Percentiles rank a stretch among this genome's conserved stretches.
phyloP scores from a whole-genome alignment of 2,888 invertebrate genomes.

The Sabatieria punctata region DNA sequence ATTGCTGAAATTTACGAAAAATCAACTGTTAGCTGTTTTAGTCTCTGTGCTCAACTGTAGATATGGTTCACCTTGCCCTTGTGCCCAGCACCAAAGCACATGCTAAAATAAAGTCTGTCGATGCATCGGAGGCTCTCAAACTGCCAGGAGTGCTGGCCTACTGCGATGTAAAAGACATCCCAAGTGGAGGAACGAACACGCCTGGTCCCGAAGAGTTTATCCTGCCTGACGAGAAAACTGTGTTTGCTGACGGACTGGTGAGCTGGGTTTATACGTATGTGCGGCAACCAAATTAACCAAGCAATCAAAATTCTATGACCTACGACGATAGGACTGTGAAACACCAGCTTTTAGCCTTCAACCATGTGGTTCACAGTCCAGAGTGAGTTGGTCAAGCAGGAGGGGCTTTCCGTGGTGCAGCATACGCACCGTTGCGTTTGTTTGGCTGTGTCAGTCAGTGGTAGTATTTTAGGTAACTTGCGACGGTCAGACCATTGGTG shows the following conservation, averaged over 20 bases:
- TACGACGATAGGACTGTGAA: too few relatives aligned
- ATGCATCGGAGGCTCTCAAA: neutral
- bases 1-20: too few relatives aligned
- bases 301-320: too few relatives aligned
- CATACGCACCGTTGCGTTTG: too few relatives aligned
- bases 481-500: conserved; percentile 30
- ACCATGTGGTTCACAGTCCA: too few relatives aligned
- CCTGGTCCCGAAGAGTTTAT: neutral
- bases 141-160: neutral
- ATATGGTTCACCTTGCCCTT: neutral
- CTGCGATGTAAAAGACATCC: neutral
- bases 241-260: neutral
- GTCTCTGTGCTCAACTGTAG: neutral
- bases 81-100: neutral
- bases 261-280: too few relatives aligned
- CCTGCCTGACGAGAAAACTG: neutral
- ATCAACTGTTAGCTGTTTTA: neutral
- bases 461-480: conserved; percentile 45
- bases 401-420: too few relatives aligned
- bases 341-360: too few relatives aligned
- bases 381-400: too few relatives aligned
- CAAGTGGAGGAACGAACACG: neutral
- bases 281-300: too few relatives aligned
- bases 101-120: neutral
- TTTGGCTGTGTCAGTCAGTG: too few relatives aligned